phyloP scores from a whole-genome alignment of 2,113 vertebrate genomes.

The Glareola pratincola region DNA sequence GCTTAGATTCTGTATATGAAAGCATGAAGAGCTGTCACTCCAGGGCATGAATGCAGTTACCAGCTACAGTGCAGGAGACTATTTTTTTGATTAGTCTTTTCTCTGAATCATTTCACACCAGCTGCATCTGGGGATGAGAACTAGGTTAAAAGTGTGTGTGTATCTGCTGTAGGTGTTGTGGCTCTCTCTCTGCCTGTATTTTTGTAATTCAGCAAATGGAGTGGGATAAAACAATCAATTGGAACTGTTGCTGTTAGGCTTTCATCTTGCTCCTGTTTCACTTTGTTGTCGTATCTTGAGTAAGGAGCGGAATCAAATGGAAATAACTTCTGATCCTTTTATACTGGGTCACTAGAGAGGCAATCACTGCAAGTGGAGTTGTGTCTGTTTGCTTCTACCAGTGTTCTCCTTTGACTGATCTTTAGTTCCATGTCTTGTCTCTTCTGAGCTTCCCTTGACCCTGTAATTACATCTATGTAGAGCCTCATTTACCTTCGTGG shows the following conservation, averaged over 20 bases:
- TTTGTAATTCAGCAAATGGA: background rate
- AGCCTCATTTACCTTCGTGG: background rate
- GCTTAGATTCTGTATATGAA: background rate
- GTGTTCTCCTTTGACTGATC: background rate
- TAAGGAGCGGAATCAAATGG: background rate
- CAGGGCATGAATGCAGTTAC: background rate
- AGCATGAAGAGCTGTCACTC: background rate
- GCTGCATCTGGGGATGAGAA: background rate
- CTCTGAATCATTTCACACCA: background rate
- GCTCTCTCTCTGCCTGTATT: background rate
- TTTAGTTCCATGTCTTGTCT: background rate
- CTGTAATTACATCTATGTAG: background rate
- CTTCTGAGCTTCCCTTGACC: background rate
- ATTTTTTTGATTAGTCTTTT: background rate
- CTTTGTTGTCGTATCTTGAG: background rate
- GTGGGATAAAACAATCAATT: background rate
- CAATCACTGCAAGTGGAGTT: background rate
- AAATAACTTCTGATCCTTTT: background rate
- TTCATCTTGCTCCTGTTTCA: background rate
- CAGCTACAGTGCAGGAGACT: background rate
- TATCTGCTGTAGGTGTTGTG: background rate
- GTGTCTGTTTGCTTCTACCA: background rate
- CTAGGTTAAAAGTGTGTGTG: background rate
- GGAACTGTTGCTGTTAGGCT: background rate
- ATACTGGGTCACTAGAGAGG: background rate